A percentile compares a stretch with the other conserved stretches of the same genome.
Conservation (phyloP, 2,888 invertebrate genomes). For the Notodonta dromedarius region DNA sequence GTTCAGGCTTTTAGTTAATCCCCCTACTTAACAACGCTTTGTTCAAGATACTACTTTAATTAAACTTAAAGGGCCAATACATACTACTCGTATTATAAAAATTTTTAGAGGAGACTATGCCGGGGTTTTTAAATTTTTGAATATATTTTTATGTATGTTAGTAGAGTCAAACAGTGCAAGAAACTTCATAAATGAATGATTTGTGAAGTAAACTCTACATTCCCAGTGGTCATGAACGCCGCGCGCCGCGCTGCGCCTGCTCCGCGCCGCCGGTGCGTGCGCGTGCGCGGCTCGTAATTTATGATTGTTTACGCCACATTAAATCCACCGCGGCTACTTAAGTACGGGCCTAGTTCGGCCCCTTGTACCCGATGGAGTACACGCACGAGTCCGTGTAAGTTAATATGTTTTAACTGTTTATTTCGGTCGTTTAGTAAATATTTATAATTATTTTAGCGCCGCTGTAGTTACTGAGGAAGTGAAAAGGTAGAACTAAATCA, state of each 20-base stretch:
- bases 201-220: not conserved
- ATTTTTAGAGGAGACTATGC: too few relatives aligned
- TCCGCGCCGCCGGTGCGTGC: not conserved
- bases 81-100: too few relatives aligned
- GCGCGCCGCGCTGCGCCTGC: not conserved
- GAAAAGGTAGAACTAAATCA: not conserved
- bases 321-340: slow-evolving; percentile 32
- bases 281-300: slow-evolving; percentile 36
- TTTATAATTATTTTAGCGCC: not conserved
- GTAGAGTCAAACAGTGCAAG: not conserved
- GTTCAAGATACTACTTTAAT: too few relatives aligned
- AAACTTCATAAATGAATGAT: not conserved
- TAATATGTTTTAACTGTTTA: not conserved
- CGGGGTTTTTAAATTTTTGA: too few relatives aligned
- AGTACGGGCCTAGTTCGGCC: slow-evolving; percentile 7
- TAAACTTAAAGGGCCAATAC: too few relatives aligned
- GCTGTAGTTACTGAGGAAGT: not conserved
- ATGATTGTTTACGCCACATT: slow-evolving; percentile 46
- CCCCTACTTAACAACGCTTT: too few relatives aligned
- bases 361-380: not conserved
- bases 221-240: not conserved
- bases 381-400: not conserved
- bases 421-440: not conserved
- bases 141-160: too few relatives aligned
- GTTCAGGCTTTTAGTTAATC: too few relatives aligned